Percentiles rank a stretch among this genome's conserved stretches.
phyloP scores from a whole-genome alignment of 2,888 invertebrate species.

The Galerucella pusilla region DNA sequence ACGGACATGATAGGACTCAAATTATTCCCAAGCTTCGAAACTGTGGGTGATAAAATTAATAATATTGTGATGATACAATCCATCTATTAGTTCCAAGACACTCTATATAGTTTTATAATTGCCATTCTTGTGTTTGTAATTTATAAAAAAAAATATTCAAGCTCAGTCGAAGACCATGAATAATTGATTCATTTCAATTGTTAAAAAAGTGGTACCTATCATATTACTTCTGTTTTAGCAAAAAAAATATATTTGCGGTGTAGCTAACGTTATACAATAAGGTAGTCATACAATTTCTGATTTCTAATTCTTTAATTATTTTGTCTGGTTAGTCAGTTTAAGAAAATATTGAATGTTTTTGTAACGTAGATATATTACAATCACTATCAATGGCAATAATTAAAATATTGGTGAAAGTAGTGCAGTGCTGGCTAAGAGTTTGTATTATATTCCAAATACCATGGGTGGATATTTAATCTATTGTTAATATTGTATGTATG shows the following conservation, averaged over 20 bases:
- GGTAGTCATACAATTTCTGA: background rate
- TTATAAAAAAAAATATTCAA: background rate
- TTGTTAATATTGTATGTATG: too few species aligned
- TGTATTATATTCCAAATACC: background rate
- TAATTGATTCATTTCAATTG: background rate
- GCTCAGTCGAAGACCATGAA: background rate
- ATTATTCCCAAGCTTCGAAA: too few species aligned
- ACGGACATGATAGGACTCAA: too few species aligned
- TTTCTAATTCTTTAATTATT: constrained; percentile 3
- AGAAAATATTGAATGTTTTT: background rate
- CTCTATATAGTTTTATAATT: too few species aligned
- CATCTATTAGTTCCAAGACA: too few species aligned
- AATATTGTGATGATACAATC: too few species aligned
- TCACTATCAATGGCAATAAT: background rate
- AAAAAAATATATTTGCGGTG: constrained; percentile 1
- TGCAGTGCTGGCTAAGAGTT: background rate
- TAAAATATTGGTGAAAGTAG: constrained; percentile 3
- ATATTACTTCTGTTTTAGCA: background rate
- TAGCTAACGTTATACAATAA: background rate
- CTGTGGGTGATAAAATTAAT: too few species aligned
- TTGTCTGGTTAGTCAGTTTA: background rate
- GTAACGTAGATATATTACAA: background rate
- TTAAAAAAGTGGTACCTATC: background rate
- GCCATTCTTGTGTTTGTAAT: background rate
- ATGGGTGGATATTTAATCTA: too few species aligned